These are phyloP conservation scores for Podabrus alpinus DNA, from an alignment of 2,888 invertebrate genomes.

Conservation along the genomic window DNA sequence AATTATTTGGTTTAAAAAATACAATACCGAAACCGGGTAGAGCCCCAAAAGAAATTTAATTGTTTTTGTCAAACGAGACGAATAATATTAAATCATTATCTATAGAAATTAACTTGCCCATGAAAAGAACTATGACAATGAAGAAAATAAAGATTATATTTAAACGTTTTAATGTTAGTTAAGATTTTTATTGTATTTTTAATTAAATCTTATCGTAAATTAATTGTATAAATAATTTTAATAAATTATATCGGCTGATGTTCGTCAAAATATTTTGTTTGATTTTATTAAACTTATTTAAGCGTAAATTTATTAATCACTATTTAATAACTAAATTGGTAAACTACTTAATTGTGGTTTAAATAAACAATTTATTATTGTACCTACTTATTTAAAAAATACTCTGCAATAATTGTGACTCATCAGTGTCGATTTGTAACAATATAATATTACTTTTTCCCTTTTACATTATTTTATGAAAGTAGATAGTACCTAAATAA, in stretches of 20 bases:
- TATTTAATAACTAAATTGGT: background rate
- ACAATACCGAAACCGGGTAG: background rate
- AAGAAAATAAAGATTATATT: background rate
- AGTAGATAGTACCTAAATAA: no score
- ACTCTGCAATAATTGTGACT: no score
- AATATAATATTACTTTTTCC: no score
- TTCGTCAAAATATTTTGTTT: background rate
- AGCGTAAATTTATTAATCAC: background rate
- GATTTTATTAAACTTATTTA: background rate
- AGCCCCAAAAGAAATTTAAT: no score
- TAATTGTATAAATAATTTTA: background rate
- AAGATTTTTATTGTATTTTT: background rate
- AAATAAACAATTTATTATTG: no score
- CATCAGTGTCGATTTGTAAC: no score
- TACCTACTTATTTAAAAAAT: no score
- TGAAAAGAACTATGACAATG: background rate
- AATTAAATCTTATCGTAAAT: background rate
- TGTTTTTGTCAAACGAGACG: background rate
- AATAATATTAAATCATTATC: no score
- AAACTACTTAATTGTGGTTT: no score
- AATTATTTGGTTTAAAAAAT: no score
- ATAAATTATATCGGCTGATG: background rate
- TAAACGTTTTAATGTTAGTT: background rate
- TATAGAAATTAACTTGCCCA: no score
- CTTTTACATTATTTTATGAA: no score